Evolutionary conservation across 1,140 invertebrate genomes (phyloP), one percentile per base, ranked within the genome.

Genomic region (Atta cephalotes): DNA sequence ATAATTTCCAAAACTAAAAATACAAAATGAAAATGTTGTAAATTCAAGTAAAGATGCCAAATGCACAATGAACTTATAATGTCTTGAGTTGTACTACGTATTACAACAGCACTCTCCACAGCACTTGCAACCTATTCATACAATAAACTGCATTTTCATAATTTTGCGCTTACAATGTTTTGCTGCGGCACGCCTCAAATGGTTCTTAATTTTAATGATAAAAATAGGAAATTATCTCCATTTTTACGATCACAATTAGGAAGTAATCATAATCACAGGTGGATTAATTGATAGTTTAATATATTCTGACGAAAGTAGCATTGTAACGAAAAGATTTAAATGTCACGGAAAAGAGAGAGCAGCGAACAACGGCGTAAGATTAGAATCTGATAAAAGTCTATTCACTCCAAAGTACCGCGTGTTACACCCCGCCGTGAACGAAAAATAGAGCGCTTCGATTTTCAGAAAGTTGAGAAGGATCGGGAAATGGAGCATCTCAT

Each of bases 401-500:
- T 87, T 89, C 62, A 88, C 70, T 53, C 39, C 28, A 18, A 76
- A 89, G 68, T 63, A 85, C 81, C 77, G 80, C 88, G 80, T 62
- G 85, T 89, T 87, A 60, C 84, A 58, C 21, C n/a, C 25, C 39
- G 39, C 66, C 88, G 39, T 49, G 79, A 89, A 87, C 87, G 87
- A 88, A 90, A 91, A 91, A 89, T 90, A n/a, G 81, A 60, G 80
- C 62, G 80, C 78, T 79, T 91, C 89, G 89, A 92, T 92, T 92
- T 92, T 88, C 82, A 86, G 78, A 86, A 88, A 88, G 81, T 86
- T 89, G 84, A 56, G 82, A 70, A 49, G 79, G 85, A 89, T 74
- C 78, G 86, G 85, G 84, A 88, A 91, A 86, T 87, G 90, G 85
- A 92, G 91, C 89, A 88, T 93, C 93, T 92, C 90, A 93, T 93